These are phyloP conservation scores for Lates japonicus DNA, from an alignment of 2,797 vertebrate genomes.

Conservation along the genomic window DNA sequence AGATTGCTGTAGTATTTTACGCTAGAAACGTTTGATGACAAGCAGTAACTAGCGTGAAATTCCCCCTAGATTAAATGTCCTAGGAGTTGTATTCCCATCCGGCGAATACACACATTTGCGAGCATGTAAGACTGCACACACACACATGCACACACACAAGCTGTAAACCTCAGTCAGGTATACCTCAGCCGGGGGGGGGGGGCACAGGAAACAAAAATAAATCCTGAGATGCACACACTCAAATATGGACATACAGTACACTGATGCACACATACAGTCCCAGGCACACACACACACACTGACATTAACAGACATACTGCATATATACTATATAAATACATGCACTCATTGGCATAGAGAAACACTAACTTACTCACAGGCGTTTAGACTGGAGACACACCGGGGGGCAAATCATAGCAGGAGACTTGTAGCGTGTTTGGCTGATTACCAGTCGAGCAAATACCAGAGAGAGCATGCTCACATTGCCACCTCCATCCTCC, in stretches of 20 bases:
- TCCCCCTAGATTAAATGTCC: constrained; percentile 88
- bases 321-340: constrained; percentile 65
- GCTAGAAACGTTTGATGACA: constrained; percentile 86
- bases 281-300: constrained; percentile 31
- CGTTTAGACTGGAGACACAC: constrained; percentile 76
- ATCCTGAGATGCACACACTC: constrained; percentile 46
- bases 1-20: constrained; percentile 81
- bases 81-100: constrained; percentile 80
- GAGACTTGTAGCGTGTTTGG: constrained; percentile 78
- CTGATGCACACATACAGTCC: constrained; percentile 21
- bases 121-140: constrained; percentile 36
- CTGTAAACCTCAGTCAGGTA: constrained; percentile 63
- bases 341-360: constrained; percentile 60
- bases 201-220: constrained; percentile 76
- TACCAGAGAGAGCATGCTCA: constrained; percentile 73
- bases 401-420: constrained; percentile 79
- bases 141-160: constrained; percentile 30
- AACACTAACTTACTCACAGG: constrained; percentile 77
- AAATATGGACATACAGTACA: constrained; percentile 28
- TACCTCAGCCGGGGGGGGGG: constrained; percentile 64
- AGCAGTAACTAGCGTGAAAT: constrained; percentile 88
- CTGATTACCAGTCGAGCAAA: constrained; percentile 81
- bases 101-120: constrained; percentile 67
- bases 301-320: constrained; percentile 52
- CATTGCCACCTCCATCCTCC: constrained; percentile 73